A percentile compares a stretch with the other conserved stretches of the same genome.
Conservation (phyloP, 1,140 invertebrate species). For the Listronotus oregonensis region DNA sequence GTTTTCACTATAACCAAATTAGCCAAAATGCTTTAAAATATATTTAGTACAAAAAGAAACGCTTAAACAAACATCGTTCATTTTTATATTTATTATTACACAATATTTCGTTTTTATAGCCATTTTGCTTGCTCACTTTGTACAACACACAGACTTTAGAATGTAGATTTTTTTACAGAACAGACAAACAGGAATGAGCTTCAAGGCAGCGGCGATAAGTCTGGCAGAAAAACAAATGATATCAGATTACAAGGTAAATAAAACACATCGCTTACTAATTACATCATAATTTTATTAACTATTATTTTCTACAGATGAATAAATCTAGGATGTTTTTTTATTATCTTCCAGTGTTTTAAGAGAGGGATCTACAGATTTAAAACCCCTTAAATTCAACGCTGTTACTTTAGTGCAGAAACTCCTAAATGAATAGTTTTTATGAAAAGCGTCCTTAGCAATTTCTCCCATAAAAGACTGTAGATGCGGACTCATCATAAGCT, state of each 20-base stretch:
- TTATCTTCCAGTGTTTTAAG: background rate
- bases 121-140: no score
- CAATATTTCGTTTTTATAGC: no score
- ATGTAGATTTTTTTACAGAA: background rate
- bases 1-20: no score
- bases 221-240: constrained; percentile 7
- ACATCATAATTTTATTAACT: background rate
- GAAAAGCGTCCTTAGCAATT: constrained; percentile 38
- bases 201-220: background rate
- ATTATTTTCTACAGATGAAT: background rate
- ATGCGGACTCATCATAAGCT: constrained; percentile 40
- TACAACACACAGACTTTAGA: no score
- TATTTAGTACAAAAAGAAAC: no score
- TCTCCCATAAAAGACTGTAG: constrained; percentile 40
- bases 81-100: no score
- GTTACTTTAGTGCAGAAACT: constrained; percentile 28
- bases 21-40: no score
- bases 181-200: background rate
- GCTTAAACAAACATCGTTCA: no score
- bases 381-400: background rate
- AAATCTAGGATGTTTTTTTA: background rate
- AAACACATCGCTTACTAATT: background rate
- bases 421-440: constrained; percentile 38
- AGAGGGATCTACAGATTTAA: background rate
- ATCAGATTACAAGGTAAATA: constrained; percentile 21